Evolutionary conservation across 2,888 invertebrate species (phyloP), one percentile per base, ranked within the genome.

Genomic region (Latheticus oryzae): DNA sequence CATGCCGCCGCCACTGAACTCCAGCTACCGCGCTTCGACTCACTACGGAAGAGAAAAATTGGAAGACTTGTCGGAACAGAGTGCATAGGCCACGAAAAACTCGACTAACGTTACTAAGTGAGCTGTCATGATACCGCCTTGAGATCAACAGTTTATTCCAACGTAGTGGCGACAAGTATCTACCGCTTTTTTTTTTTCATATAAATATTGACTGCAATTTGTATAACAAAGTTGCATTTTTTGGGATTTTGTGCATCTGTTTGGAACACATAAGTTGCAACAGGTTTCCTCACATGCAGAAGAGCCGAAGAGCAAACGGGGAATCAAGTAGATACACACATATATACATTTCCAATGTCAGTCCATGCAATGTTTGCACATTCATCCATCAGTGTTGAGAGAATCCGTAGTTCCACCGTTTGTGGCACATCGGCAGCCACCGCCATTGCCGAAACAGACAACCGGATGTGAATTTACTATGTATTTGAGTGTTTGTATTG

Each of bases 401-500:
- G 50, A 19, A 38, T 45, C 45, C 32, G 45, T 51, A 38, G 51
- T 35, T 30, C 21, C 51, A 38, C 51, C 47, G 48, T 30, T 33
- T 35, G 54, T 37, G 33, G 53, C 37, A 43, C 35, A 38, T 38
- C 51, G 11, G 51, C 16, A 19, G 19, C 26, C 19, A 17, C 38
- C 47, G 17, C 53, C 45, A 16, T 33, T 33, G 30, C 50, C 52
- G 13, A 40, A 52, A 52, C 52, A 52, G 52, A 52, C 52, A 52
- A 52, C 40, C 52, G 52, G 42, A 52, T 53, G 53, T 9, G 43
- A 53, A 53, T 53, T 53, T 53, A 53, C 33, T 53, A 55, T 40
- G 55, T 47, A 48, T 54, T 54, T 76, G 76, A 76, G 76, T 76
- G 77, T 77, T 77, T 76, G 76, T 75, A 76, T 77, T 77, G 76